Conservation (phyloP, 2,888 invertebrate genomes). For the Hirtodrosophila trivittata region DNA sequence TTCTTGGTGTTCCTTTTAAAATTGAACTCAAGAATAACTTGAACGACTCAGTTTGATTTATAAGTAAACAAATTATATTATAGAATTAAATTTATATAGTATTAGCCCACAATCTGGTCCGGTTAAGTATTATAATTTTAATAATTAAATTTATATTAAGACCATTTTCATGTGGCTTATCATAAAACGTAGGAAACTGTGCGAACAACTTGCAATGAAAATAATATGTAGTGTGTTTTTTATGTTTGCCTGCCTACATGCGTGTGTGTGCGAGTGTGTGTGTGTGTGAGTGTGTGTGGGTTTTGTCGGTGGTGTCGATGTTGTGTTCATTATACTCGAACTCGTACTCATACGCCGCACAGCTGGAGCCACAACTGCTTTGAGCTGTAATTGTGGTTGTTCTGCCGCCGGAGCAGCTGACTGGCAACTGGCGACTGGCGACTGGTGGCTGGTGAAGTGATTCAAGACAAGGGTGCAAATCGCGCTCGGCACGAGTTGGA, state of each 20-base stretch:
- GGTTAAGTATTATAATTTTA: too few relatives aligned
- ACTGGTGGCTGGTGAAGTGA: constrained; percentile 59
- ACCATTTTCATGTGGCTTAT: too few relatives aligned
- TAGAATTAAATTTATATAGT: too few relatives aligned
- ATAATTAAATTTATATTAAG: too few relatives aligned
- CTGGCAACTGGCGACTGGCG: too few relatives aligned
- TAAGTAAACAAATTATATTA: too few relatives aligned
- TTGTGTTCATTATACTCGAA: constrained; percentile 1
- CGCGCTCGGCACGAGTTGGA: constrained; percentile 7
- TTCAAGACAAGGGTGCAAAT: constrained; percentile 57
- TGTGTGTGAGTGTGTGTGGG: constrained; percentile 4
- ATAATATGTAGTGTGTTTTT: neutral
- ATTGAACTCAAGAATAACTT: too few relatives aligned
- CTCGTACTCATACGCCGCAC: constrained; percentile 5
- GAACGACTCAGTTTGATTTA: too few relatives aligned
- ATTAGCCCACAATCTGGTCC: too few relatives aligned
- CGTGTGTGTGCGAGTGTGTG: constrained; percentile 21
- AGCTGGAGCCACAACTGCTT: constrained; percentile 21
- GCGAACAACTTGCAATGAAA: constrained; percentile 12
- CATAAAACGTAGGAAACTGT: constrained; percentile 24
- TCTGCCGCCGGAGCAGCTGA: constrained; percentile 46
- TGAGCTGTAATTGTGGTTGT: constrained; percentile 37
- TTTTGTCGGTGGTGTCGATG: constrained; percentile 36
- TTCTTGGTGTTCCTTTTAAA: too few relatives aligned
- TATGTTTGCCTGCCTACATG: constrained; percentile 7